A percentile compares a stretch with the other conserved stretches of the same genome.
Evolutionary conservation across 1,140 invertebrate species (phyloP).

Genomic region (Aricia agestis): DNA sequence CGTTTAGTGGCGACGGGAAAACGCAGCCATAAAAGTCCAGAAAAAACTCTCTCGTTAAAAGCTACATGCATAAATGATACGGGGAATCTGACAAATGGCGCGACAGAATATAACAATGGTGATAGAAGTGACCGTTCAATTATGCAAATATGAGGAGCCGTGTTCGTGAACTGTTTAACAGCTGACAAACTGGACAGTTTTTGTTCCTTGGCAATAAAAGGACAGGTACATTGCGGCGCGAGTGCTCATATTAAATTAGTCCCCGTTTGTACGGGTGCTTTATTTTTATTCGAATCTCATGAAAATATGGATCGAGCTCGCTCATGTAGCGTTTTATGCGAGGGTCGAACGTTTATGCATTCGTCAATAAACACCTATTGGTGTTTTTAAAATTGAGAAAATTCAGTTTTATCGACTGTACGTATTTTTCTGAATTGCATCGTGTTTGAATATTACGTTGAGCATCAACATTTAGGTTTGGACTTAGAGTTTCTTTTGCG

Average conservation of each 20-base stretch:
- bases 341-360: slow-evolving; percentile 68
- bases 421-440: not conserved
- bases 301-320: slow-evolving; percentile 68
- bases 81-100: slow-evolving; percentile 73
- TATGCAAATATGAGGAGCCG: slow-evolving; percentile 70
- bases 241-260: slow-evolving; percentile 71
- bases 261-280: slow-evolving; percentile 55
- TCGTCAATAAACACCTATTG: slow-evolving; percentile 63
- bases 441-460: not conserved
- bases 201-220: slow-evolving; percentile 65
- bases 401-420: slow-evolving; percentile 2
- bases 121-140: slow-evolving; percentile 74
- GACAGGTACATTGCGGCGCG: slow-evolving; percentile 53
- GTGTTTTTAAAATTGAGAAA: slow-evolving; percentile 3
- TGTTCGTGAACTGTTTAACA: slow-evolving; percentile 73
- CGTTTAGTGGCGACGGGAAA: slow-evolving; percentile 46
- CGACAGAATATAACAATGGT: slow-evolving; percentile 74
- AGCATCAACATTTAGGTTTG: slow-evolving; percentile 18
- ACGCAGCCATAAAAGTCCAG: slow-evolving; percentile 67
- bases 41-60: slow-evolving; percentile 70
- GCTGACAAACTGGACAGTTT: slow-evolving; percentile 64
- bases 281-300: slow-evolving; percentile 73
- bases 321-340: slow-evolving; percentile 55
- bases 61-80: slow-evolving; percentile 74
- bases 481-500: slow-evolving; percentile 34